Evolutionary conservation across 2,888 invertebrate genomes (phyloP), one percentile per base, ranked within the genome.

Genomic region (Argyresthia goedartella): DNA sequence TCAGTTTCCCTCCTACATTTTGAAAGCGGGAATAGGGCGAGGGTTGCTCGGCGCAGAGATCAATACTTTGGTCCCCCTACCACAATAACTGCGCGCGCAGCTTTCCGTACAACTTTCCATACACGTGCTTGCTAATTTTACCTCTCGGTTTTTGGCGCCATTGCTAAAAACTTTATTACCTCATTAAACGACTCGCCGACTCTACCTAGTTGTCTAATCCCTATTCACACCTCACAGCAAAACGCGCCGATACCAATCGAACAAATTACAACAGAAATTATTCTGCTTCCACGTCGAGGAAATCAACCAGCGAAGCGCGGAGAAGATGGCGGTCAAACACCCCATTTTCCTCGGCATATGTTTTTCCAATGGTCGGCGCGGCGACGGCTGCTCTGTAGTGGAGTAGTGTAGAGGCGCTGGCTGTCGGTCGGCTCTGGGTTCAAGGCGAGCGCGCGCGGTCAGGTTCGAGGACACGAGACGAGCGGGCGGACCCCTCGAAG

Each of bases 361-460:
- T 67, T 79, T 80, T 80, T 73, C 73, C 69, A 25, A 43, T 13
- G 69, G 66, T 66, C 63, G 39, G 14, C 11, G 39, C n/a, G 34
- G 13, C 13, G 36, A 7, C 7, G 13, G 35, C 14, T 7, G 48
- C 33, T n/a, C 33, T 9, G 46, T 34, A 25, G 25, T 25, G 25
- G 25, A 25, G 25, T 25, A 25, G 25, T 25, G 25, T 25, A 6
- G 25, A 49, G 8, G 39, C 14, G 36, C 34, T n/a, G 25, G 15
- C 46, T 46, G 39, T 10, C 14, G 16, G 25, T n/a, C 41, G 49
- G 49, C 7, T 8, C 35, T 63, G 84, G 73, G 86, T 85, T 86
- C 86, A 86, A 86, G 86, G 86, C 84, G 73, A 86, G 56, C 70
- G 81, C 76, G 79, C 71, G 82, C 85, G 86, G 86, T 86, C 85